phyloP scores from a whole-genome alignment of 2,888 invertebrate species.

The Nomada ruficornis region DNA sequence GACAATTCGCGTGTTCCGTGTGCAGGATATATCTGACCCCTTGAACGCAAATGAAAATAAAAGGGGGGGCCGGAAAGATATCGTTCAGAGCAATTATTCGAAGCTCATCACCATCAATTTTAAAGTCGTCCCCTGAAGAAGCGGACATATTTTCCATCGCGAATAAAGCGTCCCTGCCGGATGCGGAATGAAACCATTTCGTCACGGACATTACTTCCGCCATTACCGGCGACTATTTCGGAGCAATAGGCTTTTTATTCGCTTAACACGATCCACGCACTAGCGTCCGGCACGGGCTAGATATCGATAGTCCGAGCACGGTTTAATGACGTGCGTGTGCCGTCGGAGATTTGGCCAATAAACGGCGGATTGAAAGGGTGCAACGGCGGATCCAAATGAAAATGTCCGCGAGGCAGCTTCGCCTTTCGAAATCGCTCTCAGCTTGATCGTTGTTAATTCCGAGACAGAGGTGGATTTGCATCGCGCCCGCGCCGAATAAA shows the following conservation, averaged over 20 bases:
- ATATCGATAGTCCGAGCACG: slow-evolving; percentile 80
- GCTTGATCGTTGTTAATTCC: neutral
- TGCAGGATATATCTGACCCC: neutral
- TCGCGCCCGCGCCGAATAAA: no score
- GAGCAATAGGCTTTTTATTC: slow-evolving; percentile 79
- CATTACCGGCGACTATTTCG: slow-evolving; percentile 42
- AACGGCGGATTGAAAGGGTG: slow-evolving; percentile 74
- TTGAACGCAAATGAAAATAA: slow-evolving; percentile 7
- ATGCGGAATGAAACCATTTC: slow-evolving; percentile 51
- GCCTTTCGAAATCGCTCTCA: slow-evolving; percentile 35
- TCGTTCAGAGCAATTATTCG: neutral
- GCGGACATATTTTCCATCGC: slow-evolving; percentile 24
- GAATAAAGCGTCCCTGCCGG: slow-evolving; percentile 22
- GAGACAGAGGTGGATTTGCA: neutral
- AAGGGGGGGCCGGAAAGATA: neutral
- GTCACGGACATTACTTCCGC: slow-evolving; percentile 54
- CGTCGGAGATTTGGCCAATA: slow-evolving; percentile 83
- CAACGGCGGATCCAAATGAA: slow-evolving; percentile 67
- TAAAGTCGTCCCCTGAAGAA: neutral
- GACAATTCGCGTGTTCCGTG: no score
- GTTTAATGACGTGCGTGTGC: slow-evolving; percentile 83
- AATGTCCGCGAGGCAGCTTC: slow-evolving; percentile 55
- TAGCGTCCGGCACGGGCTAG: slow-evolving; percentile 75
- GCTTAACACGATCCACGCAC: slow-evolving; percentile 78
- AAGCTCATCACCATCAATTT: neutral